A percentile compares a stretch with the other conserved stretches of the same genome.
phyloP scores from a whole-genome alignment of 1,140 invertebrate genomes.

The Drosophila athabasca region DNA sequence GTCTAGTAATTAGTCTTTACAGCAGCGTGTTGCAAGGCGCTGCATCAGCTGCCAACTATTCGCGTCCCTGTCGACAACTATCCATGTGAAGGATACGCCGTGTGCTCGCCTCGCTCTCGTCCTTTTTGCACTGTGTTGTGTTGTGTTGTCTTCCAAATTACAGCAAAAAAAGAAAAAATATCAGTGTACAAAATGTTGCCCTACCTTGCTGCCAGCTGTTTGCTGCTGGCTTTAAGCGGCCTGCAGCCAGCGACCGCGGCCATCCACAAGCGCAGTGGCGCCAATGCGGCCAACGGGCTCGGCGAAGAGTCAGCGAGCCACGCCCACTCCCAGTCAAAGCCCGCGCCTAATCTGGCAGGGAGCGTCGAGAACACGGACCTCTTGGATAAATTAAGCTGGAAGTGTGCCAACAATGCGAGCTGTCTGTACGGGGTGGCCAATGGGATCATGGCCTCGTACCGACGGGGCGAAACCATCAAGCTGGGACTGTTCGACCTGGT shows the following conservation, averaged over 20 bases:
- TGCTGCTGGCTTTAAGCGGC: constrained; percentile 46
- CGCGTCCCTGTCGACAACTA: constrained; percentile 19
- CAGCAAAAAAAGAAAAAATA: background rate
- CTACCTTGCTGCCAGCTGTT: constrained; percentile 47
- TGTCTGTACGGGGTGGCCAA: constrained; percentile 69
- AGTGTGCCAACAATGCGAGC: constrained; percentile 82
- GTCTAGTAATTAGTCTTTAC: constrained; percentile 80
- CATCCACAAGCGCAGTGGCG: constrained; percentile 69
- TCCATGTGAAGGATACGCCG: constrained; percentile 77
- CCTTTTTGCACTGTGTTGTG: constrained; percentile 54
- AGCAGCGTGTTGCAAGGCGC: constrained; percentile 64
- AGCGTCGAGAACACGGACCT: constrained; percentile 67
- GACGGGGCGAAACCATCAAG: constrained; percentile 73
- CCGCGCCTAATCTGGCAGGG: constrained; percentile 27
- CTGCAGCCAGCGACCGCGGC: constrained; percentile 43
- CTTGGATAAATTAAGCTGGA: constrained; percentile 77
- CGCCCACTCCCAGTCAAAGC: constrained; percentile 8
- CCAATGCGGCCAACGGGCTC: constrained; percentile 46
- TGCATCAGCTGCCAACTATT: constrained; percentile 63
- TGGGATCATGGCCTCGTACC: constrained; percentile 70
- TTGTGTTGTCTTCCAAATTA: constrained; percentile 28
- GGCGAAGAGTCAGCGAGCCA: constrained; percentile 11
- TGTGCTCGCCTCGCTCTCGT: constrained; percentile 34
- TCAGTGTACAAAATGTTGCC: constrained; percentile 41
- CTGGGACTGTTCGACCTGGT: constrained; percentile 78